These are phyloP conservation scores for Calliphora vomitoria DNA, from an alignment of 2,888 invertebrate genomes.

Conservation along the genomic window DNA sequence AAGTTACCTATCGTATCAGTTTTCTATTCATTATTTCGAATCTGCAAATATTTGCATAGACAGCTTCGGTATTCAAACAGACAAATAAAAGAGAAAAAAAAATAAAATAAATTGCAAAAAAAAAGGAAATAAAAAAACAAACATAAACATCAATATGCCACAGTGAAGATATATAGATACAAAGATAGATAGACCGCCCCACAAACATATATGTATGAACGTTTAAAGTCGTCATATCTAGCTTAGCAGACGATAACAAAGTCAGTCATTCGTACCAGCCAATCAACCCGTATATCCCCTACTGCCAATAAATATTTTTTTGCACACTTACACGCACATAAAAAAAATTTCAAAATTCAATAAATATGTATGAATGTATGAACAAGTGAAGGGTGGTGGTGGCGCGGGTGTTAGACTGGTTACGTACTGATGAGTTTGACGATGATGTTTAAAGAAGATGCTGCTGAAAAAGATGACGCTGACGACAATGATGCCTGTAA, in stretches of 20 bases:
- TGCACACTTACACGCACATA: slow-evolving; percentile 13
- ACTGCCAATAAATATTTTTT: neutral
- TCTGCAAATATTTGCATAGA: slow-evolving; percentile 62
- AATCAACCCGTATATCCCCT: slow-evolving; percentile 51
- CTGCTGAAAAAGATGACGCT: neutral
- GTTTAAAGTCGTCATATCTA: slow-evolving; percentile 6
- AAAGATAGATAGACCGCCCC: neutral
- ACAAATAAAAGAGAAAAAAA: slow-evolving; percentile 40
- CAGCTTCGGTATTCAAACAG: slow-evolving; percentile 56
- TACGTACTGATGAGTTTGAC: neutral
- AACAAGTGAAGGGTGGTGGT: neutral
- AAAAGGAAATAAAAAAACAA: neutral
- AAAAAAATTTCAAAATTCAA: neutral
- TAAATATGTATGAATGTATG: neutral
- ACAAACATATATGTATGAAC: neutral
- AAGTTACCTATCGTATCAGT: slow-evolving; percentile 26
- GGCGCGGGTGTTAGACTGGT: slow-evolving; percentile 27
- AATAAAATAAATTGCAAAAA: slow-evolving; percentile 2
- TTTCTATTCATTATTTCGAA: slow-evolving; percentile 60
- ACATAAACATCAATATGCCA: slow-evolving; percentile 17
- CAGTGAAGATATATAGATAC: neutral
- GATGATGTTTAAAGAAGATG: neutral
- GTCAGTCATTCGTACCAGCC: slow-evolving; percentile 40
- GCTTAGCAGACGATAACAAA: slow-evolving; percentile 21
- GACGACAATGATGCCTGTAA: slow-evolving; percentile 45